Base-by-base conservation (phyloP, 1,140 invertebrate species). In the Bombus huntii region DNA sequence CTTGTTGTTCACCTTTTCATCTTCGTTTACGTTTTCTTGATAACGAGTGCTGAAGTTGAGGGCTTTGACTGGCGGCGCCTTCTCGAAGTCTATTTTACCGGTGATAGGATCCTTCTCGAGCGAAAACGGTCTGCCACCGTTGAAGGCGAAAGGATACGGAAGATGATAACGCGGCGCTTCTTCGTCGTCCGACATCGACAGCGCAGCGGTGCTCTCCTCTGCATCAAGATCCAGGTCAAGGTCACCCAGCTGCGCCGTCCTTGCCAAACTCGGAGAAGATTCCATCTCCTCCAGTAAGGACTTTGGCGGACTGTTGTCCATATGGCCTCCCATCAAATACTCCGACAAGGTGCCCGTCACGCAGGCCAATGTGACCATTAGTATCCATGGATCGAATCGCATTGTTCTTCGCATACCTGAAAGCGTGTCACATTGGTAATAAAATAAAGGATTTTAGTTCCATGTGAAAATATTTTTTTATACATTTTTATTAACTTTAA, bases 51-150 rank as follows among this genome's bases (percentile, higher is more conserved):
- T 96, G 34, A 95, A 95, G 77, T 95, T 96, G 3, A 95, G 73
- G 1, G 92, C 93, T 70, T 94, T 93, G 3, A 95, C 73, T 0
- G 94, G 94, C 13, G 95, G 94, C 4, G 94, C 93, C 75, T 95
- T 95, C 72, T 93, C 93, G 70, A 97, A 97, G 86, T 97, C 96
- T 47, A 97, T 95, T 85, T 96, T 95, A 10, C 97, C 97, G 1
- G 97, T 97, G 28, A 97, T 93, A 0, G 97, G 96, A 94, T 97
- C 97, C 87, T 97, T 97, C 65, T 97, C 96, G 1, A 97, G 92
- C 72, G 97, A 97, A 91, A 97, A 97, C 0, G 97, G 97, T 87
- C 97, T 97, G 39, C 97, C 97, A 78, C 97, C 96, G 88, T 97
- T 97, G 89, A 97, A 97, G 18, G 95, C 94, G 81, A 92, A 95